Base-by-base conservation (phyloP, 2,113 vertebrate genomes). In the Sinocyclocheilus anophthalmus region DNA sequence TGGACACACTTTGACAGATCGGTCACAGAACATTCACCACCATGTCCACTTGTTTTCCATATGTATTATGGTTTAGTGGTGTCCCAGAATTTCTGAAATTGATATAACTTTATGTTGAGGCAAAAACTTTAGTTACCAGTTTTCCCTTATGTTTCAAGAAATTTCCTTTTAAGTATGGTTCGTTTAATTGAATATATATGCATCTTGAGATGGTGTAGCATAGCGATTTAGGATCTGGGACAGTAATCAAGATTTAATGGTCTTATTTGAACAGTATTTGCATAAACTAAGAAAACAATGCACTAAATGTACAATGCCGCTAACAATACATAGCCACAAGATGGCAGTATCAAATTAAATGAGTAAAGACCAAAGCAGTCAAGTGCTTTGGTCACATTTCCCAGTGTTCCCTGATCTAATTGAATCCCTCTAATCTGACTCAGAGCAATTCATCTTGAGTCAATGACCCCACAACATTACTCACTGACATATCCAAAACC, bases 1-100 rank as follows among this genome's bases (percentile, higher is more conserved):
- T 59, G 48, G 69, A 72, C 48, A 57, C 81, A 57, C 48, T 73
- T 26, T 73, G 81, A 50, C 69, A 53, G 30, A 55, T 73, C 1
- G 8, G 50, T 8, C 30, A 73, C 48, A 55, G 67, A 73, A 73
- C 26, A 73, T 84, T 73, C 69, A 59, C 65, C 53, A 42, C 12
- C 5, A 33, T 57, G 69, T 84, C 81, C 50, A 73, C 65, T 72
- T 82, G 59, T 65, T 81, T 59, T 80, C 59, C 16, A 65, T 81
- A 48, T 48, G 80, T 16, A 82, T 48, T 48, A 70, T 70, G n/a
- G 24, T 70, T 82, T 45, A 22, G 63, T 53, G 80, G 78, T 16
- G 13, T 39, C 22, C 37, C n/a, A 65, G 22, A 45, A 26, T 45
- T 65, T 45, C 39, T 20, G 7, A n/a, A 81, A 45, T 3, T 22